These are phyloP conservation scores for Nemoura dubitans DNA, from an alignment of 2,888 invertebrate species.

Conservation along the genomic window DNA sequence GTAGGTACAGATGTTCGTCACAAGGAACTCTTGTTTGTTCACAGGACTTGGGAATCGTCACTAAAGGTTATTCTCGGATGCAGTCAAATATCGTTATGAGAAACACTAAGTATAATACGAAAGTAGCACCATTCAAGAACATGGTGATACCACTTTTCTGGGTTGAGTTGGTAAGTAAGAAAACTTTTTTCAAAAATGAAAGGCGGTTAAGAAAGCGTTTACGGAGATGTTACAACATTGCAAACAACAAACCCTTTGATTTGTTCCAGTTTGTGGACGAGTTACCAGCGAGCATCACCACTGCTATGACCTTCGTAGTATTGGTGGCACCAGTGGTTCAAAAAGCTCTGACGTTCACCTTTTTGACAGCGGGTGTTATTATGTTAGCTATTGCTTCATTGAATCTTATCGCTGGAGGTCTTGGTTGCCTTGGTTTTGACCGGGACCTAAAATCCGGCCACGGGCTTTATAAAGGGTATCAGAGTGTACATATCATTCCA, in stretches of 20 bases:
- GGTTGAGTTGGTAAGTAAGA: slow-evolving; percentile 74
- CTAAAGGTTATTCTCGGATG: slow-evolving; percentile 37
- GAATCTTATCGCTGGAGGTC: not conserved
- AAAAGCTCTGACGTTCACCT: slow-evolving; percentile 54
- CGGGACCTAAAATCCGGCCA: not conserved
- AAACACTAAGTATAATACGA: slow-evolving; percentile 66
- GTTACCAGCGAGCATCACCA: slow-evolving; percentile 53
- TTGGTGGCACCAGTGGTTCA: slow-evolving; percentile 53
- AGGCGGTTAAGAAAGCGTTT: not conserved
- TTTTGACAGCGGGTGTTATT: slow-evolving; percentile 56
- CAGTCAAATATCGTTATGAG: slow-evolving; percentile 41
- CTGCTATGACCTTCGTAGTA: slow-evolving; percentile 54
- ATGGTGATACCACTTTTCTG: slow-evolving; percentile 76
- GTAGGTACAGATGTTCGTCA: not conserved
- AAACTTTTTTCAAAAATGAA: too few relatives aligned
- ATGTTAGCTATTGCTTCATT: slow-evolving; percentile 55
- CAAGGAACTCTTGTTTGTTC: not conserved
- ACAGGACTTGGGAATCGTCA: slow-evolving; percentile 42
- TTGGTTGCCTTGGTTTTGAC: not conserved
- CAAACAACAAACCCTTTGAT: not conserved
- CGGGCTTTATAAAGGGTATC: not conserved
- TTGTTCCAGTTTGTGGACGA: slow-evolving; percentile 54
- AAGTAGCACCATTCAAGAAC: slow-evolving; percentile 69
- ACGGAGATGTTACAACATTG: not conserved
- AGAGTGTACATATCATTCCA: not conserved